Evolutionary conservation across 2,797 vertebrate species (phyloP).

Genomic region (Clarias laeviceps): DNA sequence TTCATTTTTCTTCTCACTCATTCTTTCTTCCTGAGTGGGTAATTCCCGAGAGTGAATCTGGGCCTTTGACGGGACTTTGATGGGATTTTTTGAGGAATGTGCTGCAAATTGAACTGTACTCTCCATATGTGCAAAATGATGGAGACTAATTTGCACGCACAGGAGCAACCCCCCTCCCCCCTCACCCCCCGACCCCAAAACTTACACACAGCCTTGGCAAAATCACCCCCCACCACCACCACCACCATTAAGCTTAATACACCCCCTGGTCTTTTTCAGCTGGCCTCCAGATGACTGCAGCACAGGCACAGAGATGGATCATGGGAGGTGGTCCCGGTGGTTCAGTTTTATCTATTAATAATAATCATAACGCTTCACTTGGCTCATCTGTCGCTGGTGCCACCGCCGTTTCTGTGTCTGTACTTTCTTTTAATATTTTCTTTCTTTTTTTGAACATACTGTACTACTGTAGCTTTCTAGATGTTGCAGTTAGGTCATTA

Average conservation of each 20-base stretch:
- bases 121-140: constrained; percentile 46
- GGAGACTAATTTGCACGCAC: constrained; percentile 40
- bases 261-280: constrained; percentile 60
- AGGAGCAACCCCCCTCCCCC: background rate
- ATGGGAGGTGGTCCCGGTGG: constrained; percentile 20
- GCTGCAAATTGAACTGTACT: constrained; percentile 51
- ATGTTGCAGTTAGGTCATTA: constrained; percentile 1
- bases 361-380: constrained; percentile 57
- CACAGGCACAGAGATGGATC: background rate
- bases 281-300: constrained; percentile 65
- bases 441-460: background rate
- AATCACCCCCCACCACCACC: background rate
- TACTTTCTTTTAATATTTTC: constrained; percentile 1
- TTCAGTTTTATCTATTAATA: constrained; percentile 60
- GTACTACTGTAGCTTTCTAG: background rate
- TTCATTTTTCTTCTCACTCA: background rate
- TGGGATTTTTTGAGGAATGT: constrained; percentile 57
- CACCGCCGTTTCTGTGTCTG: constrained; percentile 26
- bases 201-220: background rate
- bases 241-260: background rate
- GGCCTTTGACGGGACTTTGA: constrained; percentile 52
- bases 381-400: constrained; percentile 53
- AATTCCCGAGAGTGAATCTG: constrained; percentile 24
- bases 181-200: no score
- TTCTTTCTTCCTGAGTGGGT: background rate